These are phyloP conservation scores for Temnothorax rugatulus DNA, from an alignment of 2,888 invertebrate species.

Conservation along the genomic window DNA sequence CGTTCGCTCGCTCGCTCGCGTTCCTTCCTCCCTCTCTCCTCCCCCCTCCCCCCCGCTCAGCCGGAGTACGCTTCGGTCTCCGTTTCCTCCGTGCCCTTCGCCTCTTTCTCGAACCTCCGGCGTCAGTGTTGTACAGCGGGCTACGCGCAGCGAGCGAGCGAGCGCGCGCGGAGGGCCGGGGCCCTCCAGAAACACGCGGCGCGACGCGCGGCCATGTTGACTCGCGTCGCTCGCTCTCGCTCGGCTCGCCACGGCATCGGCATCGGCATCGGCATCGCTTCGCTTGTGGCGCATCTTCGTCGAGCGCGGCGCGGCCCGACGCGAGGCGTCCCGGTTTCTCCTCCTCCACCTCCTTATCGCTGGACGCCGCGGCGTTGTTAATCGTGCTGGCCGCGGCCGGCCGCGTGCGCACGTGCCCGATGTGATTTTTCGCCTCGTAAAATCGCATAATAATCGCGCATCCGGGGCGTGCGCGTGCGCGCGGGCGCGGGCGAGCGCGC, in stretches of 20 bases:
- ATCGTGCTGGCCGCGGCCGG: constrained; percentile 63
- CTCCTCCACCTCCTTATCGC: constrained; percentile 58
- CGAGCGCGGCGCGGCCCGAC: constrained; percentile 46
- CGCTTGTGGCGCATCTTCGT: constrained; percentile 69
- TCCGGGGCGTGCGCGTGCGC: constrained; percentile 52
- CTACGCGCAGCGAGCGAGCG: constrained; percentile 74
- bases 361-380: constrained; percentile 63
- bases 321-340: constrained; percentile 32
- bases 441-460: constrained; percentile 48
- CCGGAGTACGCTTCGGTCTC: constrained; percentile 34
- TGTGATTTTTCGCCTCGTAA: constrained; percentile 60
- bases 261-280: constrained; percentile 34
- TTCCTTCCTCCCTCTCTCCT: constrained; percentile 26
- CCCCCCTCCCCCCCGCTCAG: constrained; percentile 20
- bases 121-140: constrained; percentile 75
- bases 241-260: constrained; percentile 54
- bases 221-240: constrained; percentile 57
- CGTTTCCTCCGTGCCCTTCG: constrained; percentile 71
- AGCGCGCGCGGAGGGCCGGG: constrained; percentile 63
- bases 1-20: constrained; percentile 54
- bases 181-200: constrained; percentile 70
- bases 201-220: constrained; percentile 79
- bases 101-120: constrained; percentile 76
- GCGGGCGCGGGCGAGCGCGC: constrained; percentile 40
- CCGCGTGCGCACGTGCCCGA: constrained; percentile 56